phyloP scores from a whole-genome alignment of 2,113 vertebrate species.

The Columba janthina region DNA sequence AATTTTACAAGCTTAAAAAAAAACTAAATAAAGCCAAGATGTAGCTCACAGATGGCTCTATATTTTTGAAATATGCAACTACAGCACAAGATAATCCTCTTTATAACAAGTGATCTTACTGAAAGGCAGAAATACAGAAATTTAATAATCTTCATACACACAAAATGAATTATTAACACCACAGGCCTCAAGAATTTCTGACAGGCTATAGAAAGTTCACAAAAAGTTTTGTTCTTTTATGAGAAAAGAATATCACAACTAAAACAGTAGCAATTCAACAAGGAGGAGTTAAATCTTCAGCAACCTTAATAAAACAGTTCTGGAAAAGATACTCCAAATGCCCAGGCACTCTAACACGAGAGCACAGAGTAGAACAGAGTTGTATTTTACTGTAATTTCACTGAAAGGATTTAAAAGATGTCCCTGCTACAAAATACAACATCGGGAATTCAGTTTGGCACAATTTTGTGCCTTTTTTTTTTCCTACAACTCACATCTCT shows the following conservation, averaged over 20 bases:
- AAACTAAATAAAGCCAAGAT: not conserved
- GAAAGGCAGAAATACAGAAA: not conserved
- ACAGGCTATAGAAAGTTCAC: not conserved
- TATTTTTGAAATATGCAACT: not conserved
- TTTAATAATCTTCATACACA: not conserved
- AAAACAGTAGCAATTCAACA: not conserved
- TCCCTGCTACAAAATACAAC: not conserved
- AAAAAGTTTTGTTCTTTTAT: not conserved
- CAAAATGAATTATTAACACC: not conserved
- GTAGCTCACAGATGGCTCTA: not conserved
- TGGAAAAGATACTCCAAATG: not conserved
- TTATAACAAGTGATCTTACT: not conserved
- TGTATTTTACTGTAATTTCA: not conserved
- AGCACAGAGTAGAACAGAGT: fast-evolving
- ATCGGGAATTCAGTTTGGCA: not conserved
- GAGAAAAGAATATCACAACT: not conserved
- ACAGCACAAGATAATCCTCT: not conserved
- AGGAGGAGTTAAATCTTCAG: not conserved
- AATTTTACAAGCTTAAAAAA: not conserved
- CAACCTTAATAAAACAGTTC: not conserved
- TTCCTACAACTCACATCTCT: not conserved
- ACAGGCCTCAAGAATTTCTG: not conserved
- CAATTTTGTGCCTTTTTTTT: not conserved
- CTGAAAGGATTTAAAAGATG: not conserved
- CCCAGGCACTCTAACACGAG: not conserved